A percentile compares a stretch with the other conserved stretches of the same genome.
Conservation (phyloP, 1,140 invertebrate species). For the Listronotus oregonensis region DNA sequence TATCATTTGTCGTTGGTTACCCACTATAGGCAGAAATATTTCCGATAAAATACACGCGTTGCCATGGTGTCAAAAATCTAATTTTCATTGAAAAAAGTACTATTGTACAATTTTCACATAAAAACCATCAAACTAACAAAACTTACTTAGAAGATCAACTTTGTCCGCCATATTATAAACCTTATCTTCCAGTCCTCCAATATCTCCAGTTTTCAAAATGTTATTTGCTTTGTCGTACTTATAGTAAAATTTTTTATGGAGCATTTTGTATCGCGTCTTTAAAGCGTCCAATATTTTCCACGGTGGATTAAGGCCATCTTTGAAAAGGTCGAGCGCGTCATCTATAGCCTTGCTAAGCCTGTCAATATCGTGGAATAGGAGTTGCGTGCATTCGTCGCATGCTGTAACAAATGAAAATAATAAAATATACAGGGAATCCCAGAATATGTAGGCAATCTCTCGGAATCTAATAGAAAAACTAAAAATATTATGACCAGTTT, state of each 20-base stretch:
- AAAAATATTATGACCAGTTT: too few relatives aligned
- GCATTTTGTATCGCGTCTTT: constrained; percentile 22
- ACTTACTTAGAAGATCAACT: constrained; percentile 21
- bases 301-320: constrained; percentile 46
- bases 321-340: constrained; percentile 48
- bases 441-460: too few relatives aligned
- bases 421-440: too few relatives aligned
- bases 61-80: too few relatives aligned
- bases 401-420: constrained; percentile 61
- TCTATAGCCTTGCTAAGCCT: constrained; percentile 38
- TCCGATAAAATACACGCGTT: too few relatives aligned
- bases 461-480: too few relatives aligned
- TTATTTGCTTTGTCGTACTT: constrained; percentile 57
- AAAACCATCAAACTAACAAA: background rate
- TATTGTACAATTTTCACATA: too few relatives aligned
- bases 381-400: constrained; percentile 90
- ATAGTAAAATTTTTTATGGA: constrained; percentile 43
- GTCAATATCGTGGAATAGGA: constrained; percentile 72
- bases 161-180: constrained; percentile 34
- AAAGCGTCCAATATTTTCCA: constrained; percentile 44
- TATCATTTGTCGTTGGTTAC: too few relatives aligned
- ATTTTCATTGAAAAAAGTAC: too few relatives aligned
- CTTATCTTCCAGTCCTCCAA: constrained; percentile 46
- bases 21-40: too few relatives aligned
- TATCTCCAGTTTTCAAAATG: constrained; percentile 55